phyloP scores from a whole-genome alignment of 2,797 vertebrate genomes.

The Amblyopsis hoosieri region DNA sequence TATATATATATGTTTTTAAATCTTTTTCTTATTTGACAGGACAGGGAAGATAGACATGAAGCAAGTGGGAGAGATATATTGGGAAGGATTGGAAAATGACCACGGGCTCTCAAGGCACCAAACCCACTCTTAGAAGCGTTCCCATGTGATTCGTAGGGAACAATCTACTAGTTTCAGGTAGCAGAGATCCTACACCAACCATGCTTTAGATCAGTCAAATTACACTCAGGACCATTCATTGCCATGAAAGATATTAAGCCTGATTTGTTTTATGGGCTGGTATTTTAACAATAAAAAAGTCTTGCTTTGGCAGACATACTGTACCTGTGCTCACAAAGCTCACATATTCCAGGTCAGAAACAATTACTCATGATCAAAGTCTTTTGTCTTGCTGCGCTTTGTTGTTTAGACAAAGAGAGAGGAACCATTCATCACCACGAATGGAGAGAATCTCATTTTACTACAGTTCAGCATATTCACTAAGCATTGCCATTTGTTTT shows the following conservation, averaged over 20 bases:
- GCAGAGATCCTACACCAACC: conserved; percentile 26
- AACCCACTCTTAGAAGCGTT: conserved; percentile 18
- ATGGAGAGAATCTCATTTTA: conserved; percentile 42
- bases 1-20: no score
- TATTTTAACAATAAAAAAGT: conserved; percentile 48
- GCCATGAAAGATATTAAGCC: conserved; percentile 46
- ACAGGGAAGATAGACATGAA: no score
- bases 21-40: no score
- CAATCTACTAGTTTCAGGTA: not conserved
- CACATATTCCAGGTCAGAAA: conserved; percentile 51
- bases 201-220: conserved; percentile 20
- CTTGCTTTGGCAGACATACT: conserved; percentile 55
- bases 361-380: conserved; percentile 68
- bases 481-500: conserved; percentile 16
- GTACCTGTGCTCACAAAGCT: conserved; percentile 42
- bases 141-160: conserved; percentile 13
- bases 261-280: conserved; percentile 33
- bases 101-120: no score
- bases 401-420: conserved; percentile 62
- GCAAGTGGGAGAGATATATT: no score
- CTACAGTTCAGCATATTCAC: conserved; percentile 39
- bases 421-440: conserved; percentile 62
- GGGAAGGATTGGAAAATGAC: no score
- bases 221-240: conserved; percentile 43
- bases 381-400: conserved; percentile 63